Evolutionary conservation across 1,140 invertebrate species (phyloP), one percentile per base, ranked within the genome.

Genomic region (Octopus sinensis): DNA sequence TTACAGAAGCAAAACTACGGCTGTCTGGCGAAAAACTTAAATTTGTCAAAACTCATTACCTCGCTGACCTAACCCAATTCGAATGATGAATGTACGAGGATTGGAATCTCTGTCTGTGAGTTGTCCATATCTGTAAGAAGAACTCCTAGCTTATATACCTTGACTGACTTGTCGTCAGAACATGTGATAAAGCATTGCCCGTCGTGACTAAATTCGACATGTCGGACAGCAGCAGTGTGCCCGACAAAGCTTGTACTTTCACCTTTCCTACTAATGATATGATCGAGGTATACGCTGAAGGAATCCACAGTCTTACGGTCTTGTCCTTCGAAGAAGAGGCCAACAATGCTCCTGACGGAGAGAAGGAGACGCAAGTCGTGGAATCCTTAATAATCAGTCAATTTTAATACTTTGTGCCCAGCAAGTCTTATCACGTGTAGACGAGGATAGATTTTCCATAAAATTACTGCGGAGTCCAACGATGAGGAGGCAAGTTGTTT

Each of bases 101-200:
- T 56, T 96, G 90, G 86, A 97, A 97, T 90, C 94, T 94, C 83
- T 93, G 93, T 79, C 93, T 84, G 83, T 91, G 86, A 68, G 89
- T 86, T 93, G 87, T 92, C 92, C 92, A 93, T 30, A 93, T 83
- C 89, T 90, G 83, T 43, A 85, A 83, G 75, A 79, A 71, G 79
- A 78, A 62, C 10, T 5, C 43, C 17, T 9, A 13, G 54, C 54
- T 73, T 43, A 73, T 54, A n/a, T 83, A 91, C 86, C 95, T 97
- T 82, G 30, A 96, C 90, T 79, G 93, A 94, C 92, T 97, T 97
- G 87, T 97, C 96, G 92, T 97, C 95, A 4, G 96, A 96, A 51
- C 94, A 93, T 78, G 95, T 96, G 23, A 95, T 87, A 54, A 96
- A 89, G 91, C 94, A 88, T 84, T 93, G 90, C 1, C 94, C 94